These are phyloP conservation scores for Noctua pronuba DNA, from an alignment of 2,888 invertebrate genomes.

Conservation along the genomic window DNA sequence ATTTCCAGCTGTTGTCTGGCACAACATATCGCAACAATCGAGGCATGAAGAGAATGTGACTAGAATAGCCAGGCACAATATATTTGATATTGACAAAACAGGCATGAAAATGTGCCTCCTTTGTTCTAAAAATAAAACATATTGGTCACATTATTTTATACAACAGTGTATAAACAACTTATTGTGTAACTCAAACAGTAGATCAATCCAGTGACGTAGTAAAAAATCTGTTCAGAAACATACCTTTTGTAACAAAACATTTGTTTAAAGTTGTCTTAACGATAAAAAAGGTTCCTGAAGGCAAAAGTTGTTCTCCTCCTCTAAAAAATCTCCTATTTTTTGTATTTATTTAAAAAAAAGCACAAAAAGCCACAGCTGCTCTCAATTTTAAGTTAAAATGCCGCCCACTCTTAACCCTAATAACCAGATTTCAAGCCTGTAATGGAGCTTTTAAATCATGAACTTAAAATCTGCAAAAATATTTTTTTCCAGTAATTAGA, in stretches of 20 bases:
- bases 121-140: neutral
- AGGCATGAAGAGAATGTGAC: neutral
- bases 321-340: neutral
- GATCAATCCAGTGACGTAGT: neutral
- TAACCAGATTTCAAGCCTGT: neutral
- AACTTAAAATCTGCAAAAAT: neutral
- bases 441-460: slow-evolving; percentile 14
- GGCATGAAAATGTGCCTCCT: neutral
- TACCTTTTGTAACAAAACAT: neutral
- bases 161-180: neutral
- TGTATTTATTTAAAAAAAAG: neutral
- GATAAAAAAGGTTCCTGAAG: neutral
- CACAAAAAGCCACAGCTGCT: neutral
- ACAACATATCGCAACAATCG: neutral
- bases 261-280: neutral
- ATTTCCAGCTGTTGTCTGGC: neutral
- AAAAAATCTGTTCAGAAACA: neutral
- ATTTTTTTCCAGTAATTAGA: slow-evolving; percentile 17
- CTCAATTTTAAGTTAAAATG: neutral
- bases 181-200: neutral
- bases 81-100: neutral
- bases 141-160: neutral
- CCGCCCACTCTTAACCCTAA: neutral
- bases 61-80: neutral
- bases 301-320: neutral